Conservation (phyloP, 2,113 vertebrate genomes). For the Lucifuga dentata region DNA sequence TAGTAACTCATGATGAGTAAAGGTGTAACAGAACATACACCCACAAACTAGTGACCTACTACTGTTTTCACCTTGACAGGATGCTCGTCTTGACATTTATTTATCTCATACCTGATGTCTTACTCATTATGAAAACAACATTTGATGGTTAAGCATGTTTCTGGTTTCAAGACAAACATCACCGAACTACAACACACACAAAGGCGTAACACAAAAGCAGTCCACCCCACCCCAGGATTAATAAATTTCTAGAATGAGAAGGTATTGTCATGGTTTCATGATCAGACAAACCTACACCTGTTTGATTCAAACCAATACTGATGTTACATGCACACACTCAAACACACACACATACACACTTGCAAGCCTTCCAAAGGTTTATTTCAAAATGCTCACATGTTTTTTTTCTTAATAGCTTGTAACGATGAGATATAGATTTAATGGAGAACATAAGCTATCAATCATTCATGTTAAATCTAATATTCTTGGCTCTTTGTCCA, state of each 20-base stretch:
- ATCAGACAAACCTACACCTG: slow-evolving; percentile 42
- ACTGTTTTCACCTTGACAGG: slow-evolving; percentile 60
- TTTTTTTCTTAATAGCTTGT: too few relatives aligned
- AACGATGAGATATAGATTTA: too few relatives aligned
- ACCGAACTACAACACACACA: too few relatives aligned
- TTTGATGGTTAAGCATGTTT: too few relatives aligned
- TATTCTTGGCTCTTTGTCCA: not conserved
- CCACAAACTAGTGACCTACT: slow-evolving; percentile 55
- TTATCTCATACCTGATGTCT: slow-evolving; percentile 37
- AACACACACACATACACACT: not conserved
- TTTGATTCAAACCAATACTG: slow-evolving; percentile 50
- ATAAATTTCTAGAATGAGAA: slow-evolving; percentile 42
- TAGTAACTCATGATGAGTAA: slow-evolving; percentile 56
- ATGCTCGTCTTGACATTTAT: slow-evolving; percentile 60
- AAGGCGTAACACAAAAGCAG: too few relatives aligned
- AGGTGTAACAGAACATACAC: slow-evolving; percentile 52
- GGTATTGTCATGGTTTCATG: slow-evolving; percentile 52
- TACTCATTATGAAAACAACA: slow-evolving; percentile 23
- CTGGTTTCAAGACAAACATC: too few relatives aligned
- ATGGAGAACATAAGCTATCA: too few relatives aligned
- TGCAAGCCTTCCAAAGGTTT: too few relatives aligned
- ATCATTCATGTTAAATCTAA: not conserved
- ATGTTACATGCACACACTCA: not conserved
- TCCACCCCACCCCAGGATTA: too few relatives aligned
- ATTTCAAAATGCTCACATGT: too few relatives aligned